Percentiles rank a stretch among this genome's conserved stretches.
These are phyloP conservation scores for Bos javanicus DNA, from an alignment of 2,113 vertebrate species.

Conservation along the genomic window DNA sequence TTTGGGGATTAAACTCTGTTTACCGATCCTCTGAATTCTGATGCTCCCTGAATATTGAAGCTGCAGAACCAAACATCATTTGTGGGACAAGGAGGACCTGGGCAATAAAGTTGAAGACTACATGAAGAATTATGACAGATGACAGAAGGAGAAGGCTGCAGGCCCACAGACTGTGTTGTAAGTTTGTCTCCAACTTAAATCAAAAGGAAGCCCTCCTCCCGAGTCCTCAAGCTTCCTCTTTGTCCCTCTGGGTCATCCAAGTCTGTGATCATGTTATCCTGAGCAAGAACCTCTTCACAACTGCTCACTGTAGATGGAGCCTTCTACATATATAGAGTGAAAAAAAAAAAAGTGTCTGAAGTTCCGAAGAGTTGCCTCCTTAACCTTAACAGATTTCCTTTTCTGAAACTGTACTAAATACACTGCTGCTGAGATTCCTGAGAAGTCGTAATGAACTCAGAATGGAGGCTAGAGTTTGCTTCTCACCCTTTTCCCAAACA, in stretches of 20 bases:
- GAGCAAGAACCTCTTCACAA: slow-evolving; percentile 80
- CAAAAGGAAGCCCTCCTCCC: slow-evolving; percentile 40
- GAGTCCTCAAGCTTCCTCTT: not conserved
- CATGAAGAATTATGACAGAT: slow-evolving; percentile 94
- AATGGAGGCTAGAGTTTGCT: slow-evolving; percentile 68
- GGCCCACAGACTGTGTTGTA: slow-evolving; percentile 57
- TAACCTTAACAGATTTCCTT: slow-evolving; percentile 71
- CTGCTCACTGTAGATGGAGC: slow-evolving; percentile 71
- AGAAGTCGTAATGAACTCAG: slow-evolving; percentile 58
- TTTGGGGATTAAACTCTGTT: slow-evolving; percentile 94
- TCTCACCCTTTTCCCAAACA: not conserved
- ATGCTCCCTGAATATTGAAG: slow-evolving; percentile 89
- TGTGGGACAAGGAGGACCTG: slow-evolving; percentile 95
- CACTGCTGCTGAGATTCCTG: slow-evolving; percentile 66
- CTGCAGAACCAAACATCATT: slow-evolving; percentile 91
- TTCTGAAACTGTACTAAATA: slow-evolving; percentile 72
- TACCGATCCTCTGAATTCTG: slow-evolving; percentile 94
- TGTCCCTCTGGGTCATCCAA: slow-evolving; percentile 63
- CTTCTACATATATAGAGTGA: slow-evolving; percentile 70
- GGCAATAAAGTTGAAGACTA: slow-evolving; percentile 94
- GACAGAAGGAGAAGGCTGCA: slow-evolving; percentile 82
- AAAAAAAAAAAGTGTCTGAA: slow-evolving; percentile 73
- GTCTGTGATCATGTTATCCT: slow-evolving; percentile 78
- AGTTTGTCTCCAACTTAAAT: slow-evolving; percentile 61
- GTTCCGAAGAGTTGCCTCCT: slow-evolving; percentile 78